phyloP scores from a whole-genome alignment of 2,888 invertebrate genomes.

The Rosalia funebris region DNA sequence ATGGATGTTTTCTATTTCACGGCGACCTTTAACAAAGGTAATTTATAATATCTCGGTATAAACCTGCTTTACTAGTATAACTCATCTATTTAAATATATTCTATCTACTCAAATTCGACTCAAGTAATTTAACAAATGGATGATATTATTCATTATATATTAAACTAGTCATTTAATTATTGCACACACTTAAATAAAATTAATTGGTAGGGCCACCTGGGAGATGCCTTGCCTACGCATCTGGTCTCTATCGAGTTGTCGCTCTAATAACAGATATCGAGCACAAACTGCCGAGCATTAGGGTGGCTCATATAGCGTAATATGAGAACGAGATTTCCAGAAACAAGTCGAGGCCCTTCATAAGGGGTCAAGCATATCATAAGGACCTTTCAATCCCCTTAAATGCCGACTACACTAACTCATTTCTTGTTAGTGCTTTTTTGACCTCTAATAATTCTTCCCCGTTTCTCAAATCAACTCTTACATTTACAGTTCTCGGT shows the following conservation, averaged over 20 bases:
- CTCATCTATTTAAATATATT: too few relatives aligned
- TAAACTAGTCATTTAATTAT: conserved; percentile 12
- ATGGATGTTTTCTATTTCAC: too few relatives aligned
- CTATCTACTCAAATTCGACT: too few relatives aligned
- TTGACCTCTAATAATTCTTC: conserved; percentile 43
- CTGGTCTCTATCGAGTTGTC: conserved; percentile 26
- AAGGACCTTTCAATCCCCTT: conserved; percentile 35
- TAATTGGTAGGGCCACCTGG: conserved; percentile 2
- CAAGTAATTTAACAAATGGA: too few relatives aligned
- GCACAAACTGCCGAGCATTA: conserved; percentile 27
- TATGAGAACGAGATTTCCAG: conserved; percentile 29
- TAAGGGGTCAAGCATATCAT: conserved; percentile 42
- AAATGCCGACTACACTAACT: conserved; percentile 43
- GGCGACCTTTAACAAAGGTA: too few relatives aligned
- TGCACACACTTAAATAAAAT: conserved; percentile 12
- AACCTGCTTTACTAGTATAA: too few relatives aligned
- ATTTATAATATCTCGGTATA: too few relatives aligned
- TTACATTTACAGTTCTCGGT: conserved; percentile 19
- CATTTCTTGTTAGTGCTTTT: conserved; percentile 46
- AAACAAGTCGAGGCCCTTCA: conserved; percentile 34
- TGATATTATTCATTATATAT: too few relatives aligned
- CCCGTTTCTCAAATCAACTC: conserved; percentile 31
- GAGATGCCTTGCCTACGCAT: conserved; percentile 16
- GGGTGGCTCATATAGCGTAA: conserved; percentile 27
- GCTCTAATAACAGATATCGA: conserved; percentile 27